phyloP scores from a whole-genome alignment of 2,888 invertebrate species.

The Scelioninae gen. 1 region DNA sequence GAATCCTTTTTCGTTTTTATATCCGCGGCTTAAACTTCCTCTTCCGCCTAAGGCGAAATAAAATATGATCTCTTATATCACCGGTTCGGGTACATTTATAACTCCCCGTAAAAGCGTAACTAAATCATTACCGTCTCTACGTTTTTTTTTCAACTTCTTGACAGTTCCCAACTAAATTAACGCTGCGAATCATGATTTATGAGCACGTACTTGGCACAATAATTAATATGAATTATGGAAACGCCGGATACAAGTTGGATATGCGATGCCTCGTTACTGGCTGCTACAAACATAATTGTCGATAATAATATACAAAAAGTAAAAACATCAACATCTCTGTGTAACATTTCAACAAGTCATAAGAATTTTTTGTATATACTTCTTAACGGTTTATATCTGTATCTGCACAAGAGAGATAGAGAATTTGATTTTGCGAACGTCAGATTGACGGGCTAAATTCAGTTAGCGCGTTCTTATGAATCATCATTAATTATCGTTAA shows the following conservation, averaged over 20 bases:
- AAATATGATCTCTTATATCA: conserved; percentile 45
- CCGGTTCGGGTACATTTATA: conserved; percentile 28
- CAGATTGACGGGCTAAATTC: not conserved
- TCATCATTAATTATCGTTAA: conserved; percentile 21
- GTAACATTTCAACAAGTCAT: too few species aligned
- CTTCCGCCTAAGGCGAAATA: conserved; percentile 14
- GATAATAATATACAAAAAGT: too few species aligned
- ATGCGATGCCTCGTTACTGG: conserved; percentile 13
- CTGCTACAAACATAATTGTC: conserved; percentile 2
- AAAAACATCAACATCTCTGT: too few species aligned
- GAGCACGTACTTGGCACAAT: conserved; percentile 22
- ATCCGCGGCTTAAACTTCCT: conserved; percentile 17
- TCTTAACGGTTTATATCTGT: too few species aligned
- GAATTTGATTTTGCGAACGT: too few species aligned
- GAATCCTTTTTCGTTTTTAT: conserved; percentile 25
- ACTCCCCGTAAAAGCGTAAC: conserved; percentile 31
- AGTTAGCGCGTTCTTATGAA: conserved; percentile 4
- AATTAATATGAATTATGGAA: conserved; percentile 56
- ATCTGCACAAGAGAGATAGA: too few species aligned
- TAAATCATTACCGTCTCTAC: conserved; percentile 43
- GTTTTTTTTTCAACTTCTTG: conserved; percentile 33
- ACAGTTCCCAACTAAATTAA: conserved; percentile 53
- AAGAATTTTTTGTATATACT: too few species aligned
- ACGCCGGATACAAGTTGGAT: conserved; percentile 15
- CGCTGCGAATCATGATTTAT: conserved; percentile 47